Conservation (phyloP, 2,113 vertebrate species). For the Sapayoa aenigma region DNA sequence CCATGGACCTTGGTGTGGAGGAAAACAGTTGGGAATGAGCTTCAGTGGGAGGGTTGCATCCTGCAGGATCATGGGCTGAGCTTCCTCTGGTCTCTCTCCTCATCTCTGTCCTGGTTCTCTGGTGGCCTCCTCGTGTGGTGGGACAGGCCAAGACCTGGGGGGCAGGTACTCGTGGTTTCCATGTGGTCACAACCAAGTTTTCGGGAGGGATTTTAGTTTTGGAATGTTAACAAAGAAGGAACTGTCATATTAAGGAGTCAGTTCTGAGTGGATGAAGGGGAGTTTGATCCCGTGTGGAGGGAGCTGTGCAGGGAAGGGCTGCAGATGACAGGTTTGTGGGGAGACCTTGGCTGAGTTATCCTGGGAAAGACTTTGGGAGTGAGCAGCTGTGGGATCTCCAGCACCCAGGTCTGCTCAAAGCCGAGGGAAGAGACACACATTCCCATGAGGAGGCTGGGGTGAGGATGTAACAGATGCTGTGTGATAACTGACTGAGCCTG, state of each 20-base stretch:
- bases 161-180: background rate
- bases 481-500: background rate
- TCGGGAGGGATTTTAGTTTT: background rate
- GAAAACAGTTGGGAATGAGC: background rate
- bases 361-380: background rate
- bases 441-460: background rate
- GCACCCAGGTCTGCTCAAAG: background rate
- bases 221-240: background rate
- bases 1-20: background rate
- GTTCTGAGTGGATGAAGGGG: background rate
- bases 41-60: accelerated
- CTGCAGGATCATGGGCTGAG: background rate
- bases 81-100: no score
- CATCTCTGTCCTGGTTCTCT: no score
- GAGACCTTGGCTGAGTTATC: background rate
- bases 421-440: accelerated
- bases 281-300: background rate
- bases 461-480: background rate
- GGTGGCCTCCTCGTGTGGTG: background rate
- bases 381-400: background rate
- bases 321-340: background rate
- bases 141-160: no score
- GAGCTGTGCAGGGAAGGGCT: background rate
- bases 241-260: background rate
- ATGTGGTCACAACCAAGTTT: background rate